Conservation (phyloP, 2,113 vertebrate species). For the Hippopotamus amphibius region DNA sequence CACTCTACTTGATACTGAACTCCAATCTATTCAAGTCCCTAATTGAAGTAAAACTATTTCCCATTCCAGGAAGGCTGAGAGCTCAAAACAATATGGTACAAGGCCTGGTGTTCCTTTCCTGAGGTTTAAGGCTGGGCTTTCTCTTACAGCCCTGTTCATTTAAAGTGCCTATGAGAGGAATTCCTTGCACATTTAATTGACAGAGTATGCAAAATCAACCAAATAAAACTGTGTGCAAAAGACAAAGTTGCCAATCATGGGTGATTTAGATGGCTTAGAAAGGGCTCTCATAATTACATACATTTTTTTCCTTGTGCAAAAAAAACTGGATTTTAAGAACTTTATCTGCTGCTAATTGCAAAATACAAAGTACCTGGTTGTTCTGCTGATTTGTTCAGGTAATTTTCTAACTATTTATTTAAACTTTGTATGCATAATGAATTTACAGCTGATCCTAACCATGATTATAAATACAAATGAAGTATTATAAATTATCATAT, state of each 20-base stretch:
- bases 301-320: conserved; percentile 41
- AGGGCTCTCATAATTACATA: conserved; percentile 43
- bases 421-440: conserved; percentile 74
- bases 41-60: neutral
- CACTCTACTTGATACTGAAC: neutral
- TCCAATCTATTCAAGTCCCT: neutral
- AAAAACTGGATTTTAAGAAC: conserved; percentile 70
- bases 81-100: neutral
- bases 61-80: neutral
- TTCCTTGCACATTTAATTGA: neutral
- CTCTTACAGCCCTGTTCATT: neutral
- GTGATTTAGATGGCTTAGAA: conserved; percentile 66
- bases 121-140: neutral
- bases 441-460: conserved; percentile 69
- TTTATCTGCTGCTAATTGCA: conserved; percentile 67
- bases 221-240: conserved; percentile 41
- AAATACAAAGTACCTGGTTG: conserved; percentile 70
- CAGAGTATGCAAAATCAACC: conserved; percentile 55
- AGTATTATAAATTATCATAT: conserved; percentile 66
- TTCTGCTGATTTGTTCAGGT: conserved; percentile 70
- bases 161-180: neutral
- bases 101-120: neutral
- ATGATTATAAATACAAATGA: conserved; percentile 77
- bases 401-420: conserved; percentile 79
- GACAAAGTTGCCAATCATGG: conserved; percentile 59